These are phyloP conservation scores for Telmatochromis bifrenatus DNA, from an alignment of 2,113 vertebrate species.

Conservation along the genomic window DNA sequence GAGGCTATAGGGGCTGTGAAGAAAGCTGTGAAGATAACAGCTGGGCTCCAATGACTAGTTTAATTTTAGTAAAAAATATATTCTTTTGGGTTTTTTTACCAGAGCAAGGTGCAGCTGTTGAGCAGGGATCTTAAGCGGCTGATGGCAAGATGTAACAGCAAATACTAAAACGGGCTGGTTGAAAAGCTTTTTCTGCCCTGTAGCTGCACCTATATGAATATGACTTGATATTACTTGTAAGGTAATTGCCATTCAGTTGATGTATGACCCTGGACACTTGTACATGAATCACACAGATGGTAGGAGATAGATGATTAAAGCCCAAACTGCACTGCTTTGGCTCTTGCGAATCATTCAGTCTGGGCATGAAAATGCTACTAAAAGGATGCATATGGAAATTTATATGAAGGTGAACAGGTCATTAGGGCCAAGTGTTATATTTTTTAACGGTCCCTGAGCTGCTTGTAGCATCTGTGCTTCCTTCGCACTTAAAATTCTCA, in stretches of 20 bases:
- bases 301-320: background rate
- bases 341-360: background rate
- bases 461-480: background rate
- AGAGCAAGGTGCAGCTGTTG: background rate
- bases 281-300: background rate
- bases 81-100: accelerated
- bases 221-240: background rate
- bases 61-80: background rate
- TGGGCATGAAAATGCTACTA: background rate
- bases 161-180: background rate
- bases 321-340: background rate
- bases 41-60: background rate
- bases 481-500: background rate
- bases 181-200: background rate
- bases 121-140: background rate
- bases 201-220: background rate
- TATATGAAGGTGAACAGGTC: background rate
- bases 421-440: background rate
- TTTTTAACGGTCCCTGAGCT: conserved; percentile 8
- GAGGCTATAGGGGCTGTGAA: background rate
- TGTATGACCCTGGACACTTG: background rate
- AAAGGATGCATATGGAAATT: background rate
- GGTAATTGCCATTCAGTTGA: background rate
- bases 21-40: background rate
- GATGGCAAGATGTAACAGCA: background rate